Base-by-base conservation (phyloP, 2,113 vertebrate genomes). In the Platycercus adscitus region DNA sequence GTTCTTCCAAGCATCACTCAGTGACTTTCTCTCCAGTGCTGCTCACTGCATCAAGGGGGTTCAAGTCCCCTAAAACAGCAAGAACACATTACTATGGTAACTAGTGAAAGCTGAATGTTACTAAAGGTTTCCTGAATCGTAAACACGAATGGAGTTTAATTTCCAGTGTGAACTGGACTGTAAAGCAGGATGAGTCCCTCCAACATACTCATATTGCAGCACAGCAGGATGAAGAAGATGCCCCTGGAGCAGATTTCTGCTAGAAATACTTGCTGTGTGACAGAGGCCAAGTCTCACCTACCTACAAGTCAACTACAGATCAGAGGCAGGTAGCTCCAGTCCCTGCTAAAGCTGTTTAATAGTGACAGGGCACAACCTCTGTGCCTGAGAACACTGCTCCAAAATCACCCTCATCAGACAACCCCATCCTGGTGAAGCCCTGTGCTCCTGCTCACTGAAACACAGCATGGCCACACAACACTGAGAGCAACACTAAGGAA, bases 381-480 rank as follows among this genome's bases (percentile, higher is more conserved):
- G 35, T 39, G 25, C 60, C 37, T 26, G 39, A 31, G 39, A 29
- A 43, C 28, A 15, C 9, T 2, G 41, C 19, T 43, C 9, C 19
- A 31, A 31, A 43, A 37, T 2, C 17, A 28, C 20, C 47, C 41
- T 43, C 71, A 29, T 14, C 16, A 20, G 24, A 7, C 16, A 47
- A 11, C 24, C 13, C 33, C 29, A 21, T 31, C n/a, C 71, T 35
- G 28, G 6, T 13, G 12, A 39, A 33, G 58, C 20, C 6, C 29
- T 2, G 1, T 10, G 19, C 41, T 49, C 43, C 41, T 13, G 6
- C 20, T 11, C 19, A 41, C 29, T 1, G 1, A 47, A 46, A 46
- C 46, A 13, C 5, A 2, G 21, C 2, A 4, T 1, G 8, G 16
- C 15, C 39, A 24, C 3, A 0, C 0, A 35, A 35, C 33, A 58